These are phyloP conservation scores for Rhizoglyphus robini DNA, from an alignment of 1,140 invertebrate genomes.

Conservation along the genomic window DNA sequence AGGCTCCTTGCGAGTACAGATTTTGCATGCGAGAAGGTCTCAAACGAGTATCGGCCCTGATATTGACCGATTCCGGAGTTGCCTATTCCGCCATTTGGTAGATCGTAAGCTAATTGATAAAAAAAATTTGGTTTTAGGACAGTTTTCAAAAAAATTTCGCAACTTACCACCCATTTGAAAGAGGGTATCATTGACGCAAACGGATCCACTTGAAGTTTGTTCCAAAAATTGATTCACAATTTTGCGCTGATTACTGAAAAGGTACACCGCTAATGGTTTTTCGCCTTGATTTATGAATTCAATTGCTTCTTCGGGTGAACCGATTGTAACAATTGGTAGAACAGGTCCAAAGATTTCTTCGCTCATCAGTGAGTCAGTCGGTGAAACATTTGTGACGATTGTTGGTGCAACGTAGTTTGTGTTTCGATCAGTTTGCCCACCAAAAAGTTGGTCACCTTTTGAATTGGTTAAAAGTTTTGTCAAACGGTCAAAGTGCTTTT, in stretches of 20 bases:
- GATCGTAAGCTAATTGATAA: conserved; percentile 46
- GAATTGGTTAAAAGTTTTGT: conserved; percentile 1
- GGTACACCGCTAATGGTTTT: conserved; percentile 29
- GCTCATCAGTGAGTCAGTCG: conserved; percentile 33
- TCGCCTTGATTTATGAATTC: conserved; percentile 28
- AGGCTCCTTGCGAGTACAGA: conserved; percentile 32
- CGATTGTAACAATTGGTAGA: conserved; percentile 36
- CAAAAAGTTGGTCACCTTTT: conserved; percentile 29
- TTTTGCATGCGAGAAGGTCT: conserved; percentile 43
- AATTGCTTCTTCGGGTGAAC: conserved; percentile 30
- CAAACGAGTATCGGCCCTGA: conserved; percentile 44
- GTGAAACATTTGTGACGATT: conserved; percentile 32
- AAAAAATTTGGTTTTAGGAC: conserved; percentile 44
- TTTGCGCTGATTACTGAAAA: conserved; percentile 26
- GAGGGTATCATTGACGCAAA: conserved; percentile 77
- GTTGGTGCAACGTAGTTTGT: conserved; percentile 34
- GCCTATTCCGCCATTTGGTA: conserved; percentile 46
- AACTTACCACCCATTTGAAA: conserved; percentile 53
- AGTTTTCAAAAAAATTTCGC: neutral
- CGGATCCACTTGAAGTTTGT: conserved; percentile 64
- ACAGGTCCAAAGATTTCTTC: conserved; percentile 41
- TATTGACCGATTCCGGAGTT: conserved; percentile 44
- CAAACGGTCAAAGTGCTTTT: conserved; percentile 50
- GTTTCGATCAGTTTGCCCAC: conserved; percentile 32
- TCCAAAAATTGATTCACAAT: conserved; percentile 49